Conservation (phyloP, 2,797 vertebrate species). For the Malacoraja senta region DNA sequence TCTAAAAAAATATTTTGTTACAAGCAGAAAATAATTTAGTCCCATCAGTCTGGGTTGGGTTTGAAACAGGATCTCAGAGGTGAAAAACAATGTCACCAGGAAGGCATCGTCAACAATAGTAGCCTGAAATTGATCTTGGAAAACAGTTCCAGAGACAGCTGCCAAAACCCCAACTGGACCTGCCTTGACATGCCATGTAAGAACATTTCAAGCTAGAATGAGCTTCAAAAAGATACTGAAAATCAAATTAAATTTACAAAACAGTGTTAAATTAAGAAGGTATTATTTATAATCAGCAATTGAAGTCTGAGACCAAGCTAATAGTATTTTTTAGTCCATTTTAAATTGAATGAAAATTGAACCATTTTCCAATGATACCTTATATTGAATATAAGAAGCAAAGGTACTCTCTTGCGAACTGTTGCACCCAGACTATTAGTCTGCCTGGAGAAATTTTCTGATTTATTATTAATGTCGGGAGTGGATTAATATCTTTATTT, state of each 20-base stretch:
- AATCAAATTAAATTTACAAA: not conserved
- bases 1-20: not conserved
- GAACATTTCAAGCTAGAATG: not conserved
- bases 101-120: not conserved
- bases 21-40: not conserved
- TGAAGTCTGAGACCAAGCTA: not conserved
- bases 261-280: not conserved
- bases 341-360: not conserved
- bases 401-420: not conserved
- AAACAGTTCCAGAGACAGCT: not conserved
- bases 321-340: not conserved
- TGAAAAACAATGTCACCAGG: not conserved
- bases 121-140: not conserved
- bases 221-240: not conserved
- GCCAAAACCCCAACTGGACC: not conserved
- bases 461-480: not conserved
- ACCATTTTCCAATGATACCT: not conserved
- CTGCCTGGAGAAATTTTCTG: not conserved
- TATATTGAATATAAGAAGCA: not conserved
- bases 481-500: not conserved
- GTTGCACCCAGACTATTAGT: not conserved
- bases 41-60: not conserved
- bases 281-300: not conserved
- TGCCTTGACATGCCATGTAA: not conserved
- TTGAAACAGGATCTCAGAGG: not conserved